Evolutionary conservation across 2,113 vertebrate species (phyloP).

Genomic region (Lasiurus cinereus): DNA sequence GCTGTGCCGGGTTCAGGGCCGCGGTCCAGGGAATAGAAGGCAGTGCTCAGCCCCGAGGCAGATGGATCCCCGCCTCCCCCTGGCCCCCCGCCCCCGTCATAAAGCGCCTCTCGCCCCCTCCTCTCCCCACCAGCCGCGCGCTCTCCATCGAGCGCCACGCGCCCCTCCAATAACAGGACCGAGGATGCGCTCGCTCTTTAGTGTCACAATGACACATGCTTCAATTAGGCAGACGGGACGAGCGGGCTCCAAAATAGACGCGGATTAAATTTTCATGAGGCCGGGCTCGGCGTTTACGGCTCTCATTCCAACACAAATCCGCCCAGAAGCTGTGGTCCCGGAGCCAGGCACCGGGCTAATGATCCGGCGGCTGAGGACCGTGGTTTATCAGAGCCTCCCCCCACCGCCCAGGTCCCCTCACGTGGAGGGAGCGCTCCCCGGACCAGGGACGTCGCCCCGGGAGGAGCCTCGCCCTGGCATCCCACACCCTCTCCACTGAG

Average conservation of each 20-base stretch:
- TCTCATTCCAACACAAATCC: constrained; percentile 84
- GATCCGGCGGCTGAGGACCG: background rate
- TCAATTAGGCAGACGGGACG: constrained; percentile 89
- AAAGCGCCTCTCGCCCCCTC: constrained; percentile 83
- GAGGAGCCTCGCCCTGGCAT: background rate
- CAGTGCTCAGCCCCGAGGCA: constrained; percentile 55
- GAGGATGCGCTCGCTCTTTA: constrained; percentile 85
- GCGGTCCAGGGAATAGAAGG: constrained; percentile 68
- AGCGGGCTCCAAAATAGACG: constrained; percentile 89
- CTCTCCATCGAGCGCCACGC: constrained; percentile 81
- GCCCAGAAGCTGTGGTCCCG: constrained; percentile 78
- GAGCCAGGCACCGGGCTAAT: constrained; percentile 52
- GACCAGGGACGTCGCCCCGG: background rate
- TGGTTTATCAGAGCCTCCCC: background rate
- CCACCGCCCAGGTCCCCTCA: background rate
- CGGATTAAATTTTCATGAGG: constrained; percentile 90
- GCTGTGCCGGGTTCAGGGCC: constrained; percentile 69
- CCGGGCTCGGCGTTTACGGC: constrained; percentile 83
- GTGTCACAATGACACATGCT: constrained; percentile 90
- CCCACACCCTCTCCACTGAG: background rate
- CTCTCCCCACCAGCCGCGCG: constrained; percentile 81
- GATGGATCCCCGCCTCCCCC: constrained; percentile 67
- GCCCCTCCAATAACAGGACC: constrained; percentile 83
- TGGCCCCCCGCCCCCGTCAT: constrained; percentile 81
- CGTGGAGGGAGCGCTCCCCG: background rate